Evolutionary conservation across 2,888 invertebrate species (phyloP), one percentile per base, ranked within the genome.

Genomic region (Apomyelois bistriatella): DNA sequence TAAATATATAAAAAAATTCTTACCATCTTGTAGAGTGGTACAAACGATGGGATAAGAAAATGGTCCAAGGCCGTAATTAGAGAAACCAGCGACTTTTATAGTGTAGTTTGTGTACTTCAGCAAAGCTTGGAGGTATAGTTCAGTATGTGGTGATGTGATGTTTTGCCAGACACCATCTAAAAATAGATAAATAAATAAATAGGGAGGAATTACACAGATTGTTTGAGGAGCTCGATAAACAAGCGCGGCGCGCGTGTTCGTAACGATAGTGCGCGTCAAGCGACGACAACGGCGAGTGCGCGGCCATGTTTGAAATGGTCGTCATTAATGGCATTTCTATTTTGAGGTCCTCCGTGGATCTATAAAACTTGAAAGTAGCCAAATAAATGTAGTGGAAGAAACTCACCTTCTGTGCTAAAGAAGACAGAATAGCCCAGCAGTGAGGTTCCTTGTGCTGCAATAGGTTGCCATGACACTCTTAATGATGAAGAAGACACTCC

Each of bases 51-150:
- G 93, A 51, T 91, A 90, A 53, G 96, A 96, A 58, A 95, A 92
- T 5, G 95, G 93, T 8, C 97, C 97, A 62, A 96, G 93, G 0
- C 97, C 97, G 32, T 94, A 95, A 53, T 94, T 93, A 0, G 97
- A 97, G 72, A 94, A 96, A 0, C 96, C 97, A 63, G 96, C 85
- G 0, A 97, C 95, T 74, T 95, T 93, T 47, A 97, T 91, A 6
- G 96, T 96, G 76, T 97, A 97, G 85, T 97, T 97, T 1, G 96
- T 95, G 70, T 94, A 96, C 68, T 96, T 96, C 59, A 94, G 91
- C 35, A 97, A 84, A 0, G 94, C 94, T 74, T 95, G 95, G 22
- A 96, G 82, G 70, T 95, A 95, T 0, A 95, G 92, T 70, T 96
- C 95, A 17, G 94, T 92, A 72, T 94, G 95, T 1, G 94, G 93